Percentiles rank a stretch among this genome's conserved stretches.
Evolutionary conservation across 2,888 invertebrate genomes (phyloP).

Genomic region (Polydesmus complanatus): DNA sequence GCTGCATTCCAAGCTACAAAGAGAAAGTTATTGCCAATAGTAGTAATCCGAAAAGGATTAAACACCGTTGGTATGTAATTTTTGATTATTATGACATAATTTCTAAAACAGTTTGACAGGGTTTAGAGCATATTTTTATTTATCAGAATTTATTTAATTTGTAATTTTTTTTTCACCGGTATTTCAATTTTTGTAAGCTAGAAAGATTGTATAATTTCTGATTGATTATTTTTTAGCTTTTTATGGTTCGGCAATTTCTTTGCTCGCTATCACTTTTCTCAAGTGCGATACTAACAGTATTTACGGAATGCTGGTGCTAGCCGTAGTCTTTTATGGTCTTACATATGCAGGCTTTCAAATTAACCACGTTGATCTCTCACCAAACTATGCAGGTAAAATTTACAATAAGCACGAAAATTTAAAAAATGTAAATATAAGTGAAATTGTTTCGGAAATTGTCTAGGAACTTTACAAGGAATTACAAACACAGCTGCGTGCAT

Average conservation of each 20-base stretch:
- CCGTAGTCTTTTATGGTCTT: slow-evolving; percentile 22
- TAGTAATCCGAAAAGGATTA: slow-evolving; percentile 7
- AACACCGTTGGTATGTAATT: slow-evolving; percentile 10
- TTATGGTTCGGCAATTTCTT: slow-evolving; percentile 3
- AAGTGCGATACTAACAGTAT: slow-evolving; percentile 11
- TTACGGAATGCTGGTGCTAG: slow-evolving; percentile 11
- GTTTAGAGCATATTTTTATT: no score
- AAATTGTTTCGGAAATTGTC: neutral
- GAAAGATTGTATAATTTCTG: neutral
- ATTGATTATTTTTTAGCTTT: neutral
- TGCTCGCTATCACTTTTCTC: slow-evolving; percentile 8
- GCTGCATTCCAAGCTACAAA: slow-evolving; percentile 8
- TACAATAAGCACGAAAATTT: neutral
- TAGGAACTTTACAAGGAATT: slow-evolving; percentile 23
- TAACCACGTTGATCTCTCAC: slow-evolving; percentile 23
- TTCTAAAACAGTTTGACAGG: neutral
- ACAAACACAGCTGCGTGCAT: slow-evolving; percentile 23
- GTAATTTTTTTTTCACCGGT: neutral
- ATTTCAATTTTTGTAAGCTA: neutral
- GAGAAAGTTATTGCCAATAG: slow-evolving; percentile 1
- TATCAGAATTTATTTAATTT: neutral
- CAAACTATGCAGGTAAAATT: slow-evolving; percentile 23
- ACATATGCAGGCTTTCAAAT: slow-evolving; percentile 23
- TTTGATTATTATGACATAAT: neutral
- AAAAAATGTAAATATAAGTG: neutral